Conservation (phyloP, 2,888 invertebrate species). For the Scaptomyza parva region DNA sequence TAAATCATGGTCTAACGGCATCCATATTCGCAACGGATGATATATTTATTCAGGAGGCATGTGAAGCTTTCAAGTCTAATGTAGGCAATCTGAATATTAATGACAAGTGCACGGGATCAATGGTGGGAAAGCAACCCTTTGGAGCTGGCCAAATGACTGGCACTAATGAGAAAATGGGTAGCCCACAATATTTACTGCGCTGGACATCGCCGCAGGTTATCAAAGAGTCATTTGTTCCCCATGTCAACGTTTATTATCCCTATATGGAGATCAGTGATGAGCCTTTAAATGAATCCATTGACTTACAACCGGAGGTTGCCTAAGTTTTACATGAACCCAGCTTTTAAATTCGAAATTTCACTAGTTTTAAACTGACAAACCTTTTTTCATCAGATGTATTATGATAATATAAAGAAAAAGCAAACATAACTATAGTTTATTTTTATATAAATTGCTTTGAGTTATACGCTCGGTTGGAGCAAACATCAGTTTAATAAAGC, state of each 20-base stretch:
- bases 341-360: neutral
- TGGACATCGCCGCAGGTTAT: slow-evolving; percentile 97
- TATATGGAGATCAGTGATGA: slow-evolving; percentile 57
- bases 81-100: slow-evolving; percentile 99
- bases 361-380: neutral
- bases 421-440: neutral
- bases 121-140: slow-evolving; percentile 99
- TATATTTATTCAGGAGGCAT: slow-evolving; percentile 89
- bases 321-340: neutral
- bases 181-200: slow-evolving; percentile 95
- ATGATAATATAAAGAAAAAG: too few relatives aligned
- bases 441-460: slow-evolving; percentile 11
- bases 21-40: slow-evolving; percentile 94
- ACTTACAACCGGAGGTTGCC: neutral
- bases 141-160: slow-evolving; percentile 97
- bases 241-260: slow-evolving; percentile 89
- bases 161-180: slow-evolving; percentile 99
- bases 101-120: slow-evolving; percentile 98
- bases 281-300: neutral
- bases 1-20: slow-evolving; percentile 96
- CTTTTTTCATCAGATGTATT: neutral
- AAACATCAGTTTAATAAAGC: neutral
- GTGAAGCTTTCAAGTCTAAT: slow-evolving; percentile 92
- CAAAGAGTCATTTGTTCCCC: slow-evolving; percentile 95
- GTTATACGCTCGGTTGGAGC: slow-evolving; percentile 14